A percentile compares a stretch with the other conserved stretches of the same genome.
Conservation (phyloP, 2,797 vertebrate genomes). For the Poecile montanus region DNA sequence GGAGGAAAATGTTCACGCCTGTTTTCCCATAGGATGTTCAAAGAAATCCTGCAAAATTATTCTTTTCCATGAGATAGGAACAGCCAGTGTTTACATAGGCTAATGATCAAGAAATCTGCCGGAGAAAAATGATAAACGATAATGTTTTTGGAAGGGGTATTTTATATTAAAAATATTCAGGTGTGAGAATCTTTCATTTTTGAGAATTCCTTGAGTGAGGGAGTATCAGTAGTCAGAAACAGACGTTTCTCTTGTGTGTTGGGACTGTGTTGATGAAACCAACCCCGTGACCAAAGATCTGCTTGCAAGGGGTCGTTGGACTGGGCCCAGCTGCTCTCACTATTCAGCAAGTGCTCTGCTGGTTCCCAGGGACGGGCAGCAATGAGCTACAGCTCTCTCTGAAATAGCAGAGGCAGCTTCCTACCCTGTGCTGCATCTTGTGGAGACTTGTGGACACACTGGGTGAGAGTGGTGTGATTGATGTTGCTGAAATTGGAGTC, state of each 20-base stretch:
- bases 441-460: not conserved
- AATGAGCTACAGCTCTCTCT: not conserved
- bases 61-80: not conserved
- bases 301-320: not conserved
- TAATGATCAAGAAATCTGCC: not conserved
- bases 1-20: constrained; percentile 3
- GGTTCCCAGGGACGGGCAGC: not conserved
- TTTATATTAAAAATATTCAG: not conserved
- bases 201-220: not conserved
- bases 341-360: not conserved
- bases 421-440: not conserved
- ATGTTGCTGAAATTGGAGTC: constrained; percentile 18
- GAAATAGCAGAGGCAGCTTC: not conserved
- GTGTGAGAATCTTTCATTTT: not conserved
- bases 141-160: rapidly evolving
- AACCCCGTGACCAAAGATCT: not conserved
- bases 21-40: constrained; percentile 26
- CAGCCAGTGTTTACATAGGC: not conserved
- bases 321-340: not conserved
- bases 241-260: not conserved
- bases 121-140: not conserved
- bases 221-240: not conserved
- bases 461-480: not conserved
- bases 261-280: not conserved
- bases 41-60: not conserved